Conservation (phyloP, 2,888 invertebrate genomes). For the Caenorhabditis wallacei region DNA sequence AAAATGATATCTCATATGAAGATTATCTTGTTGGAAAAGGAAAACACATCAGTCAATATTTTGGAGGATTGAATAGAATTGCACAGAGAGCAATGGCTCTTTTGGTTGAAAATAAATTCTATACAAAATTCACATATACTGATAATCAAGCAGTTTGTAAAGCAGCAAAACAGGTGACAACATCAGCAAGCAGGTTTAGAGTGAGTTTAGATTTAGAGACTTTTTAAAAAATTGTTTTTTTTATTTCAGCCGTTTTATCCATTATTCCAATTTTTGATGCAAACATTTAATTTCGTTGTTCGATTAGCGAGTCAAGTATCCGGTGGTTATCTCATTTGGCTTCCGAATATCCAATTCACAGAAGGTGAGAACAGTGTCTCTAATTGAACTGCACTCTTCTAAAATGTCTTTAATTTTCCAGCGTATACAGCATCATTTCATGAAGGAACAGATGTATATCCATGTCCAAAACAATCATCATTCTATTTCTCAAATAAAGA, state of each 20-base stretch:
- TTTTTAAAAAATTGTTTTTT: background rate
- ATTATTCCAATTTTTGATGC: constrained; percentile 51
- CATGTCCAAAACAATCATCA: constrained; percentile 76
- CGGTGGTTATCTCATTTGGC: constrained; percentile 37
- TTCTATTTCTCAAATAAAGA: constrained; percentile 80
- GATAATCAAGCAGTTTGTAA: constrained; percentile 81
- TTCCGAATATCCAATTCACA: constrained; percentile 62
- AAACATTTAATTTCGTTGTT: constrained; percentile 49
- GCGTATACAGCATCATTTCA: constrained; percentile 79
- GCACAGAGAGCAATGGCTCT: constrained; percentile 81
- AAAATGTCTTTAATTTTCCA: constrained; percentile 55
- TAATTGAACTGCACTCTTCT: too few species aligned
- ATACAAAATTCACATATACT: constrained; percentile 75
- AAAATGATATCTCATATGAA: constrained; percentile 72
- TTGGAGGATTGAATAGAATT: constrained; percentile 80
- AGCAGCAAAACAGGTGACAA: constrained; percentile 57
- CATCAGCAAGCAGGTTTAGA: constrained; percentile 58
- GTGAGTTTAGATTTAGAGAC: constrained; percentile 18
- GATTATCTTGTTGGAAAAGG: constrained; percentile 67
- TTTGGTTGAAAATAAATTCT: constrained; percentile 79
- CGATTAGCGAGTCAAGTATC: constrained; percentile 48
- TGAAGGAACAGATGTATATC: constrained; percentile 74
- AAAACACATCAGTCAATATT: constrained; percentile 76
- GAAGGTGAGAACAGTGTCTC: constrained; percentile 14
- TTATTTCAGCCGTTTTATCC: constrained; percentile 54